Conservation (phyloP, 2,888 invertebrate species). For the Pammene aurita region DNA sequence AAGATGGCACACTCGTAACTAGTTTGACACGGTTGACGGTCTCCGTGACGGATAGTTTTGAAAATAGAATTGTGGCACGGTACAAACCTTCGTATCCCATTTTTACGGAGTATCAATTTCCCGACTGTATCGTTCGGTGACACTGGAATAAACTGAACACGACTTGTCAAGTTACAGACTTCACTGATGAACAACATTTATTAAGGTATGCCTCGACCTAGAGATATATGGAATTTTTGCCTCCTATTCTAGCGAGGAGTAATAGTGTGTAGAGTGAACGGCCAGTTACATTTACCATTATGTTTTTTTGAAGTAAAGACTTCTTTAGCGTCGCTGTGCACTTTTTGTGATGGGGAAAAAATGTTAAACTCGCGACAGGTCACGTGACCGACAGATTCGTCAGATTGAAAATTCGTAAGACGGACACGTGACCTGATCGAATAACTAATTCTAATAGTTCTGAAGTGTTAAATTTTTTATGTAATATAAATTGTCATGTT, state of each 20-base stretch:
- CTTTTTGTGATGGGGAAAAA: too few species aligned
- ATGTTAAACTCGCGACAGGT: too few species aligned
- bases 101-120: constrained; percentile 46
- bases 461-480: too few species aligned
- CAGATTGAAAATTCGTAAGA: too few species aligned
- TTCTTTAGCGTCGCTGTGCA: too few species aligned
- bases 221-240: not conserved
- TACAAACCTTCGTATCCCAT: constrained; percentile 27
- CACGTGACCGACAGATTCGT: too few species aligned
- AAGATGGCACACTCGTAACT: constrained; percentile 22
- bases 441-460: too few species aligned
- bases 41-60: constrained; percentile 33
- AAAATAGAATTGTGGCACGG: constrained; percentile 40
- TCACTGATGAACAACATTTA: not conserved
- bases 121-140: constrained; percentile 36
- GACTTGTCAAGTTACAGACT: constrained; percentile 15
- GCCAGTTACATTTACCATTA: too few species aligned
- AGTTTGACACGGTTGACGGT: constrained; percentile 30
- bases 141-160: constrained; percentile 18
- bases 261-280: not conserved
- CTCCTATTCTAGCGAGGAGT: not conserved
- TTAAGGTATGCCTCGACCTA: not conserved
- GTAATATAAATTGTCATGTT: too few species aligned
- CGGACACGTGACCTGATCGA: too few species aligned
- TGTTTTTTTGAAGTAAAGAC: too few species aligned